Conservation (phyloP, 2,113 vertebrate genomes). For the Cairina moschata region DNA sequence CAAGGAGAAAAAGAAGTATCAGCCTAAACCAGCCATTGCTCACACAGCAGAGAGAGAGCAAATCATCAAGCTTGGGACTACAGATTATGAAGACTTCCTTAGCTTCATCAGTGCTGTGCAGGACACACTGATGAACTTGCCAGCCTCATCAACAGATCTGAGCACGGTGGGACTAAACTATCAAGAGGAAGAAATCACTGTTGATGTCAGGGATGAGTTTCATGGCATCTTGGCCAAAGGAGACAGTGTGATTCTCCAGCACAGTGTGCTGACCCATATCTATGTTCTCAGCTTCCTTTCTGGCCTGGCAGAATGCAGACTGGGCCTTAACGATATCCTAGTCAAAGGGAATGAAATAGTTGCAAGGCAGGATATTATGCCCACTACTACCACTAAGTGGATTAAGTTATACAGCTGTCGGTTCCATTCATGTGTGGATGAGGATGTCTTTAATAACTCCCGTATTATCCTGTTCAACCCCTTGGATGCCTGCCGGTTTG, state of each 20-base stretch:
- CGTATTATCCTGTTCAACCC: slow-evolving; percentile 83
- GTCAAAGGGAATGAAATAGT: slow-evolving; percentile 90
- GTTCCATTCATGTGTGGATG: slow-evolving; percentile 84
- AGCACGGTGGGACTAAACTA: slow-evolving; percentile 80
- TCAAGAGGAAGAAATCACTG: slow-evolving; percentile 86
- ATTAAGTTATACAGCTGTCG: slow-evolving; percentile 82
- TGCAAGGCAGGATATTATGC: slow-evolving; percentile 88
- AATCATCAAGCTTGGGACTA: slow-evolving; percentile 87
- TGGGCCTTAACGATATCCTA: slow-evolving; percentile 88
- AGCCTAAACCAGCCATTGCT: slow-evolving; percentile 83
- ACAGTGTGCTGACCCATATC: slow-evolving; percentile 83
- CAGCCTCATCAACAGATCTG: slow-evolving; percentile 74
- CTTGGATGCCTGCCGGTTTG: slow-evolving; percentile 83
- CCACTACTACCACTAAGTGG: slow-evolving; percentile 90
- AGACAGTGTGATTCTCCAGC: slow-evolving; percentile 79
- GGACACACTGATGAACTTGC: slow-evolving; percentile 80
- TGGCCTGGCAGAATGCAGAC: slow-evolving; percentile 82
- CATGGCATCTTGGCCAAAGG: slow-evolving; percentile 81
- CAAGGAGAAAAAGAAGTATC: slow-evolving; percentile 89
- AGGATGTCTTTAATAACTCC: slow-evolving; percentile 78
- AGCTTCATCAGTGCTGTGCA: slow-evolving; percentile 84
- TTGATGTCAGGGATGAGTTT: slow-evolving; percentile 88
- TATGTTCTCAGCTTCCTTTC: slow-evolving; percentile 86
- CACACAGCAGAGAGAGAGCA: slow-evolving; percentile 84
- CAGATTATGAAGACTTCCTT: slow-evolving; percentile 85